Percentiles rank a stretch among this genome's conserved stretches.
These are phyloP conservation scores for Crocidura indochinensis DNA, from an alignment of 2,797 vertebrate genomes.

Conservation along the genomic window DNA sequence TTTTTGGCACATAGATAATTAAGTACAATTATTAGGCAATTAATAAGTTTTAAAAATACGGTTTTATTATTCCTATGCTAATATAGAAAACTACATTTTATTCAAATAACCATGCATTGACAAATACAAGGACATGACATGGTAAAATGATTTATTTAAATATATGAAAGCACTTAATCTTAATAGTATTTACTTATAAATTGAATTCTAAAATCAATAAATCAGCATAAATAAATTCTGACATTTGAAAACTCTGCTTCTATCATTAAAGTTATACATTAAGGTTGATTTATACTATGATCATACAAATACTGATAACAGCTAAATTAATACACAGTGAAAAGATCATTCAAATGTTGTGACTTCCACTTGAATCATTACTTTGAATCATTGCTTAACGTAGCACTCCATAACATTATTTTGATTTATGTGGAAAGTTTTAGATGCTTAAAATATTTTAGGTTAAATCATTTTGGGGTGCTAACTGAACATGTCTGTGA, in stretches of 20 bases:
- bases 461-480: conserved; percentile 84
- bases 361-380: conserved; percentile 88
- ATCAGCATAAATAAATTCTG: conserved; percentile 73
- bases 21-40: neutral
- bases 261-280: conserved; percentile 84
- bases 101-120: conserved; percentile 36
- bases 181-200: conserved; percentile 80
- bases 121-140: conserved; percentile 1
- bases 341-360: conserved; percentile 83
- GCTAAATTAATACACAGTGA: conserved; percentile 83
- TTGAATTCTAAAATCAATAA: conserved; percentile 29
- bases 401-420: conserved; percentile 86
- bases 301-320: conserved; percentile 80
- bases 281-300: conserved; percentile 84
- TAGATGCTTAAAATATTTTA: conserved; percentile 85
- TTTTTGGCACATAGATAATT: conserved; percentile 37
- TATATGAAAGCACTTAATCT: conserved; percentile 66
- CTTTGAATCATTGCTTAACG: conserved; percentile 80
- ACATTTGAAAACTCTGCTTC: conserved; percentile 82
- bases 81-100: neutral
- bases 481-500: conserved; percentile 84
- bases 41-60: conserved; percentile 25
- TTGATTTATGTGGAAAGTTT: conserved; percentile 87
- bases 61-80: conserved; percentile 45
- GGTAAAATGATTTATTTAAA: conserved; percentile 53